These are phyloP conservation scores for Iselma pallidipennis DNA, from an alignment of 2,888 invertebrate species.

Conservation along the genomic window DNA sequence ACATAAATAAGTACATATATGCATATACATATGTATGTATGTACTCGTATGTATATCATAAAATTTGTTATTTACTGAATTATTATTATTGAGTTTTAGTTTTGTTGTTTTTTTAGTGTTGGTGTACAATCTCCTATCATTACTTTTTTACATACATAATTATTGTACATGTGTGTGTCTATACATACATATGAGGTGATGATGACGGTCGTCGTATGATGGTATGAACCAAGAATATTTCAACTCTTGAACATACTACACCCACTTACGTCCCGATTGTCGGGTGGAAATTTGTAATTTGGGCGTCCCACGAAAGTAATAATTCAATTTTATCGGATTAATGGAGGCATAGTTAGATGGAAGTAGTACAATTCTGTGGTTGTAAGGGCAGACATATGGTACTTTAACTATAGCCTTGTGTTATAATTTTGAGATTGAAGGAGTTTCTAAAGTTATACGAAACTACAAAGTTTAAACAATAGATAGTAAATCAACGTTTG, in stretches of 20 bases:
- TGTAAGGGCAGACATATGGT: background rate
- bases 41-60: no score
- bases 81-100: background rate
- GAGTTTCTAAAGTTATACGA: background rate
- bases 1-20: no score
- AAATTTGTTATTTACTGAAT: background rate
- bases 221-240: background rate
- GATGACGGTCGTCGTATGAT: background rate
- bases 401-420: background rate
- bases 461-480: slow-evolving; percentile 6
- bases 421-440: background rate
- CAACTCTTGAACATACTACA: background rate
- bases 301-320: slow-evolving; percentile 5
- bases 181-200: no score
- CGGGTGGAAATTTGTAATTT: slow-evolving; percentile 1
- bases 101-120: no score
- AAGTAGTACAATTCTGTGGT: background rate
- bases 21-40: no score
- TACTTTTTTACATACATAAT: no score
- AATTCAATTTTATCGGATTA: slow-evolving; percentile 1
- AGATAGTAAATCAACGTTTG: slow-evolving; percentile 5
- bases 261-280: background rate
- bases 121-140: no score
- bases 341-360: background rate
- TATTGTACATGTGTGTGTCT: background rate